A percentile compares a stretch with the other conserved stretches of the same genome.
Conservation (phyloP, 2,113 vertebrate genomes). For the Upupa epops region DNA sequence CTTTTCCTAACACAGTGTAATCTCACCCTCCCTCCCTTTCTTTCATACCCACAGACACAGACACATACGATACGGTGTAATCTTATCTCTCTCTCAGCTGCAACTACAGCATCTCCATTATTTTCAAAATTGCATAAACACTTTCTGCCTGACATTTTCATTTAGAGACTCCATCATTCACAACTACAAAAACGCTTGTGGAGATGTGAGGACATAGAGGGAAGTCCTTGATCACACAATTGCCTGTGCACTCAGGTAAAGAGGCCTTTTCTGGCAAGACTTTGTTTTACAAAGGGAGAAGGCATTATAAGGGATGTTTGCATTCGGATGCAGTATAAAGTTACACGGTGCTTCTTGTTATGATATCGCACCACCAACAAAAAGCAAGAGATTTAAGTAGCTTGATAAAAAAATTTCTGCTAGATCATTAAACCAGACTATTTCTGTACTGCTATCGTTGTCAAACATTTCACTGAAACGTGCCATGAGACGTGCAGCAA, state of each 20-base stretch:
- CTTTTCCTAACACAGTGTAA: conserved; percentile 36
- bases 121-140: conserved; percentile 70
- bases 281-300: conserved; percentile 21
- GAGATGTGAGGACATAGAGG: conserved; percentile 35
- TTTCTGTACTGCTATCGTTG: conserved; percentile 31
- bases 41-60: neutral
- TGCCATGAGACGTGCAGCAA: neutral
- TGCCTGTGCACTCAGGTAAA: conserved; percentile 18
- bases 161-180: conserved; percentile 35
- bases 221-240: conserved; percentile 52
- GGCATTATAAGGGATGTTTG: conserved; percentile 5
- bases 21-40: neutral
- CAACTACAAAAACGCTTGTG: neutral
- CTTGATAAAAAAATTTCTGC: conserved; percentile 24
- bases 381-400: conserved; percentile 1
- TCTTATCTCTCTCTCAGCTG: conserved; percentile 48
- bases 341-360: conserved; percentile 3
- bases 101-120: conserved; percentile 57
- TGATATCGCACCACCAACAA: conserved; percentile 30
- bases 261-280: conserved; percentile 21
- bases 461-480: conserved; percentile 47
- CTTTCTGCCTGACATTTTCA: conserved; percentile 60
- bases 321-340: neutral
- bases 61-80: neutral
- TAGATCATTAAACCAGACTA: conserved; percentile 45